Evolutionary conservation across 1,140 invertebrate genomes (phyloP).

Genomic region (Diabrotica undecimpunctata): DNA sequence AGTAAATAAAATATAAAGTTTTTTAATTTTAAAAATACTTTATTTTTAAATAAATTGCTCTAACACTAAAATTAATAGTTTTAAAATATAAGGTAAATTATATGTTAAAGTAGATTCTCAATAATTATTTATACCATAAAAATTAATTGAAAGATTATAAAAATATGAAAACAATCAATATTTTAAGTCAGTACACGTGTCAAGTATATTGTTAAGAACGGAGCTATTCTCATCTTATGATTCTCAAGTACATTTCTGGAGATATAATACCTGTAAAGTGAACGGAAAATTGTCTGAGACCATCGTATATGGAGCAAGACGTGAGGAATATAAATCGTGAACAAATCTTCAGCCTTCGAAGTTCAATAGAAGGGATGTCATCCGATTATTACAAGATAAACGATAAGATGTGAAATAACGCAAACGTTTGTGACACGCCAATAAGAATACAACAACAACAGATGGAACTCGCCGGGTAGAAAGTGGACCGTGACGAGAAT

Average conservation of each 20-base stretch:
- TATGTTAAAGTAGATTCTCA: no score
- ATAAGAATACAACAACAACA: conserved; percentile 25
- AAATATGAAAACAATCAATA: no score
- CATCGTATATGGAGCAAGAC: not conserved
- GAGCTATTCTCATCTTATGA: no score
- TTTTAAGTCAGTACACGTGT: no score
- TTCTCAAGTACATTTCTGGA: not conserved
- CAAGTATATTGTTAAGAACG: no score
- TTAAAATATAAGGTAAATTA: no score
- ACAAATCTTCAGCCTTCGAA: conserved; percentile 14
- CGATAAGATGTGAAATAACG: conserved; percentile 30
- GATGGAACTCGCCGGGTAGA: conserved; percentile 25
- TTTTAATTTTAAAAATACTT: no score
- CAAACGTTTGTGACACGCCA: conserved; percentile 22
- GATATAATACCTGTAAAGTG: not conserved
- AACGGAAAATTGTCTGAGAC: not conserved
- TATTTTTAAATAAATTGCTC: no score
- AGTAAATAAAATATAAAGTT: no score
- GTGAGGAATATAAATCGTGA: conserved; percentile 8
- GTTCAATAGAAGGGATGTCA: conserved; percentile 27
- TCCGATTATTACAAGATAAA: conserved; percentile 30
- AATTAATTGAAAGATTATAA: no score
- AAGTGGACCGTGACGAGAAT: conserved; percentile 28
- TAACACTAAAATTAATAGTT: no score
- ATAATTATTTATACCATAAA: no score